phyloP scores from a whole-genome alignment of 2,888 invertebrate species.

The Sphecodes monilicornis region DNA sequence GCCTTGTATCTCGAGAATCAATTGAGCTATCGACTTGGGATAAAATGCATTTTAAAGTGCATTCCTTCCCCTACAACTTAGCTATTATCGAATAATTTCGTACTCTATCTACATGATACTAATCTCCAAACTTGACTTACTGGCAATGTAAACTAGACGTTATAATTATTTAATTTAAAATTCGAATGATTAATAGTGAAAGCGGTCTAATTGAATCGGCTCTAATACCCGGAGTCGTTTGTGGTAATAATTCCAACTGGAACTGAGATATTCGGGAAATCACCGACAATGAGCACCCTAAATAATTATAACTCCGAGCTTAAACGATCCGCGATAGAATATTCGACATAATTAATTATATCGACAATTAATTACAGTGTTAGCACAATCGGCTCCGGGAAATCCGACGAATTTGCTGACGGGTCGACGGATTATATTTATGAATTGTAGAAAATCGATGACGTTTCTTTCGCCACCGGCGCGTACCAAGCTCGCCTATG shows the following conservation, averaged over 20 bases:
- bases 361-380: conserved; percentile 62
- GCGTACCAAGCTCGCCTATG: not conserved
- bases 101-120: not conserved
- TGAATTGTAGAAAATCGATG: conserved; percentile 54
- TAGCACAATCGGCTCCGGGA: conserved; percentile 52
- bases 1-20: not conserved
- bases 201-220: no score
- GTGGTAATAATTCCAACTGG: not conserved
- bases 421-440: conserved; percentile 52
- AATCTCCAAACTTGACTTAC: not conserved
- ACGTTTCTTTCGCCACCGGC: conserved; percentile 43
- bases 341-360: conserved; percentile 62
- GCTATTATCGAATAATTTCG: not conserved
- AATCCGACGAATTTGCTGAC: conserved; percentile 57
- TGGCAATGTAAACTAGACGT: not conserved
- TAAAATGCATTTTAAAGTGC: not conserved
- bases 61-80: not conserved
- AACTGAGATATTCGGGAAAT: not conserved
- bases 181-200: no score
- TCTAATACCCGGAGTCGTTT: not conserved
- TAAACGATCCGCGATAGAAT: conserved; percentile 15
- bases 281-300: not conserved
- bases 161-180: not conserved
- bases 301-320: conserved; percentile 1
- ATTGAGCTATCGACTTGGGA: not conserved